These are phyloP conservation scores for Heliconius congener DNA, from an alignment of 1,140 invertebrate species.

Conservation along the genomic window DNA sequence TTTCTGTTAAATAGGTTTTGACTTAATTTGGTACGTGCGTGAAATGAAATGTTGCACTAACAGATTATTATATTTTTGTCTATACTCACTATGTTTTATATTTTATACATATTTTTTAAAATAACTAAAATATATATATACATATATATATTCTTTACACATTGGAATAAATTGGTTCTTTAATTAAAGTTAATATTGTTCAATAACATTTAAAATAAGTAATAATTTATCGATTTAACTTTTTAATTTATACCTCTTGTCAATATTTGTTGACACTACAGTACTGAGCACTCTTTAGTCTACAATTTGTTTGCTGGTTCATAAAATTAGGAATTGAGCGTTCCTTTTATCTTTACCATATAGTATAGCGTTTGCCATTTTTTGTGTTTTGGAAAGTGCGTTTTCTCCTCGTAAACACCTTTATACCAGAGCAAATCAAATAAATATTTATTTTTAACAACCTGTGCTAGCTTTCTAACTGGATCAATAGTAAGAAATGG, in stretches of 20 bases:
- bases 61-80: background rate
- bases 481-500: slow-evolving; percentile 43
- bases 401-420: background rate
- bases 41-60: background rate
- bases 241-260: background rate
- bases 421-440: background rate
- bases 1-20: background rate
- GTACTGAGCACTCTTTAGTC: background rate
- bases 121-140: background rate
- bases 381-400: background rate
- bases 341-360: background rate
- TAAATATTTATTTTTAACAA: background rate
- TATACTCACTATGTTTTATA: background rate
- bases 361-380: background rate
- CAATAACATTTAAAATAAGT: background rate
- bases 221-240: background rate
- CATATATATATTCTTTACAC: background rate
- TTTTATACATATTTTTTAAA: background rate
- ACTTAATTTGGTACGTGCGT: background rate
- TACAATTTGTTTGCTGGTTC: slow-evolving; percentile 7
- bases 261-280: slow-evolving; percentile 3
- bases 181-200: background rate
- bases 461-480: background rate
- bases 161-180: background rate
- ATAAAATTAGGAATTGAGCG: slow-evolving; percentile 5